Evolutionary conservation across 2,888 invertebrate species (phyloP).

Genomic region (Trachelus tabidus): DNA sequence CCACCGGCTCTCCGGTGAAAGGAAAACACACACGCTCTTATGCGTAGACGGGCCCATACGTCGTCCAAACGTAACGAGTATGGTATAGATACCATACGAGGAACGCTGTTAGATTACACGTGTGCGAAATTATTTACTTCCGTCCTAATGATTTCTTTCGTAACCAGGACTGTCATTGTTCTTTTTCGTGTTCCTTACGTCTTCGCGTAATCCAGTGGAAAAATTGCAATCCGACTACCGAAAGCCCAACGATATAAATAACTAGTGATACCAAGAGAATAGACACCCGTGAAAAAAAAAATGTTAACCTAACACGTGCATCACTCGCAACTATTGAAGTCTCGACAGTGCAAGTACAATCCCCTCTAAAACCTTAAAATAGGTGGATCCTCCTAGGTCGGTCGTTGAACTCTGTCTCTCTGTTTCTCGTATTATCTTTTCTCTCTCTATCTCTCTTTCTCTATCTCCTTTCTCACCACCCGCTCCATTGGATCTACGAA

Average conservation of each 20-base stretch:
- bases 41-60: neutral
- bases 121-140: neutral
- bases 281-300: neutral
- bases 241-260: neutral
- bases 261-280: neutral
- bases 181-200: neutral
- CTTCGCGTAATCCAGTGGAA: neutral
- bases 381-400: neutral
- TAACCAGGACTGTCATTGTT: neutral
- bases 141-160: neutral
- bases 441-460: neutral
- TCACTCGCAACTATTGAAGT: neutral
- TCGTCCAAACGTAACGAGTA: neutral
- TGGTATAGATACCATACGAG: neutral
- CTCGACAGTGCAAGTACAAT: neutral
- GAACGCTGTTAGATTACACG: neutral
- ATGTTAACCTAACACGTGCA: neutral
- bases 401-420: neutral
- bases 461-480: neutral
- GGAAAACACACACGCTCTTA: slow-evolving; percentile 52
- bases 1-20: slow-evolving; percentile 54
- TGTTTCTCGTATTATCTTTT: neutral
- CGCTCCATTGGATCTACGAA: neutral
- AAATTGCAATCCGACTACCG: neutral
- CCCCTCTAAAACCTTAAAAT: neutral